phyloP scores from a whole-genome alignment of 2,888 invertebrate species.

The Trilocha varians region DNA sequence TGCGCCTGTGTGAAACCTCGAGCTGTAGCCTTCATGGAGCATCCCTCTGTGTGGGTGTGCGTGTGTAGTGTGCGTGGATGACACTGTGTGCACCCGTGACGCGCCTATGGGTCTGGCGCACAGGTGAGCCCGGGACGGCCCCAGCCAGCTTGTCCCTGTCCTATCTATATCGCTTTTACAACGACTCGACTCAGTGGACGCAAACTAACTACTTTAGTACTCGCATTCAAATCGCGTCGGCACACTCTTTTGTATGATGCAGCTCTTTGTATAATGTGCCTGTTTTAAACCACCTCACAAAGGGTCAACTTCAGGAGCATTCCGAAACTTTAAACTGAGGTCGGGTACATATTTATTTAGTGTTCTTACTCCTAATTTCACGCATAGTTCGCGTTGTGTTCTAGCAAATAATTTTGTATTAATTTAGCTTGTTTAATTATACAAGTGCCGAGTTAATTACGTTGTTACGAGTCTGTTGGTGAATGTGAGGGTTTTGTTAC shows the following conservation, averaged over 20 bases:
- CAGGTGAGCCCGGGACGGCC: conserved; percentile 66
- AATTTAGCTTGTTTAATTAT: conserved; percentile 31
- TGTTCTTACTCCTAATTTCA: conserved; percentile 22
- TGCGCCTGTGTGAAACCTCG: conserved; percentile 23
- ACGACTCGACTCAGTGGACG: conserved; percentile 55
- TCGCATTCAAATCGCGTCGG: conserved; percentile 26
- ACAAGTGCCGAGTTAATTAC: conserved; percentile 27
- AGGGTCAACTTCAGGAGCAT: conserved; percentile 9
- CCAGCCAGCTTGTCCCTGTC: conserved; percentile 41
- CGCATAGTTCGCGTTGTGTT: conserved; percentile 34
- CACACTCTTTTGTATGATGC: conserved; percentile 21
- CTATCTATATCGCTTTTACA: conserved; percentile 57
- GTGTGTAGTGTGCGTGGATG: conserved; percentile 13
- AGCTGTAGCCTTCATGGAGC: conserved; percentile 26
- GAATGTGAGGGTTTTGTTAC: conserved; percentile 13
- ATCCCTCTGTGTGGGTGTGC: conserved; percentile 15
- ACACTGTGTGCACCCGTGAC: conserved; percentile 41
- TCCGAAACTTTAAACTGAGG: conserved; percentile 15
- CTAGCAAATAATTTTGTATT: conserved; percentile 27
- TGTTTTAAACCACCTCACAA: conserved; percentile 4
- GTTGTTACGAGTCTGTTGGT: conserved; percentile 19
- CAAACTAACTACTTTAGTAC: conserved; percentile 51
- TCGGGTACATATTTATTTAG: conserved; percentile 32
- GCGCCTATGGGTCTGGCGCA: conserved; percentile 56
- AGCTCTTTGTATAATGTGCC: conserved; percentile 13